Evolutionary conservation across 2,113 vertebrate species (phyloP).

Genomic region (Planiliza haematocheilus): DNA sequence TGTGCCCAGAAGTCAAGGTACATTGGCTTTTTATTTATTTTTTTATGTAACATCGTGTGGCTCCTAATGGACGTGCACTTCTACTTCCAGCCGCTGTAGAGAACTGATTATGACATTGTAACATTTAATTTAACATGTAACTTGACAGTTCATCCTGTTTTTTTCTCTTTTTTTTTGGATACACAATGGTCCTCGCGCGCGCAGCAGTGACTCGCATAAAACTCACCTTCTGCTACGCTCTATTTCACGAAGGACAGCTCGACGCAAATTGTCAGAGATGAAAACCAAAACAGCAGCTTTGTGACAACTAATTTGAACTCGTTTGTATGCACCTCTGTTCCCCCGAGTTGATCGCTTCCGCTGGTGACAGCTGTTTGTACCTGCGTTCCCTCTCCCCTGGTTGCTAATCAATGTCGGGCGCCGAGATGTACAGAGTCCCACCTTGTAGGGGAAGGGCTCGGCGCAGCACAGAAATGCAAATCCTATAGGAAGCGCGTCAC

Average conservation of each 20-base stretch:
- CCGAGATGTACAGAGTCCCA: conserved; percentile 20
- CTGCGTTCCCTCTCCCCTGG: conserved; percentile 38
- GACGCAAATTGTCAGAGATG: conserved; percentile 45
- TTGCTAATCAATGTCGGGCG: conserved; percentile 65
- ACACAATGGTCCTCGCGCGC: neutral
- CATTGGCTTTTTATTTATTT: too few species aligned
- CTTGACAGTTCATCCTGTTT: neutral
- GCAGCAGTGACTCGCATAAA: neutral
- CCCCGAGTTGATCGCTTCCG: conserved; percentile 48
- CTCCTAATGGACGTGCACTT: neutral
- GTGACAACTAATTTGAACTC: conserved; percentile 66
- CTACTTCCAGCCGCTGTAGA: neutral
- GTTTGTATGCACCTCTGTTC: conserved; percentile 54
- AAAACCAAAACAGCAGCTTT: conserved; percentile 64
- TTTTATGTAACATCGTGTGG: neutral
- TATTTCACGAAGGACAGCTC: conserved; percentile 32
- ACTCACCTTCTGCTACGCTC: conserved; percentile 21
- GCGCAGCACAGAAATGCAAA: conserved; percentile 31
- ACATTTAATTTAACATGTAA: conserved; percentile 6
- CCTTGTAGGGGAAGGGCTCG: conserved; percentile 16
- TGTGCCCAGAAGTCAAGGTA: too few species aligned
- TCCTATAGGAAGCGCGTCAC: conserved; percentile 1
- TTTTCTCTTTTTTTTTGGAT: neutral
- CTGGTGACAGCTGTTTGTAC: conserved; percentile 65
- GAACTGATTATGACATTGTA: neutral